Percentiles rank a stretch among this genome's conserved stretches.
Evolutionary conservation across 2,797 vertebrate genomes (phyloP).

Genomic region (Chelon labrosus): DNA sequence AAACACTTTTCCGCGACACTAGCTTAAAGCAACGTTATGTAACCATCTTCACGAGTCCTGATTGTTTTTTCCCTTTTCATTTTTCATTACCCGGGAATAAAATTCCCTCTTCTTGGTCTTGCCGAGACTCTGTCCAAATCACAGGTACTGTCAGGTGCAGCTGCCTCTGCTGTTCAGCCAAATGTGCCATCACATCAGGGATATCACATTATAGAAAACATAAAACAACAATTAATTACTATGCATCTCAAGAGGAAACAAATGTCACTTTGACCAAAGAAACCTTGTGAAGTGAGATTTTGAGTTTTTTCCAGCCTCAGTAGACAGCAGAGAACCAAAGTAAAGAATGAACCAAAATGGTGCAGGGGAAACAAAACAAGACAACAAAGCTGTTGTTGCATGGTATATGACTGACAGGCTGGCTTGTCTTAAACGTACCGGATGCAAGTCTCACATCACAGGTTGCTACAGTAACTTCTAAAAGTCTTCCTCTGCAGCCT

Average conservation of each 20-base stretch:
- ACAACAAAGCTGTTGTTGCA: no score
- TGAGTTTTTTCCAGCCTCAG: neutral
- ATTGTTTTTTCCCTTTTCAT: constrained; percentile 14
- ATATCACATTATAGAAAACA: neutral
- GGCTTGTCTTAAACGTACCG: no score
- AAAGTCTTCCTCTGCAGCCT: neutral
- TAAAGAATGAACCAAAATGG: no score
- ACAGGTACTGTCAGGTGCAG: neutral
- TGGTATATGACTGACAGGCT: no score
- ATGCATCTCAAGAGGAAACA: neutral
- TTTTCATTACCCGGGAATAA: neutral
- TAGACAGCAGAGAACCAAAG: no score
- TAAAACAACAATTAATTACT: neutral
- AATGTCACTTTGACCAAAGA: neutral
- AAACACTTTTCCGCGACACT: constrained; percentile 19
- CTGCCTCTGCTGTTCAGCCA: neutral
- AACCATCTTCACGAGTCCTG: neutral
- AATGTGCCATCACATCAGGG: neutral
- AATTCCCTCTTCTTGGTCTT: neutral
- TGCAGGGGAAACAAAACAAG: no score
- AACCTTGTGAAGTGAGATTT: neutral
- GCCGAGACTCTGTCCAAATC: neutral
- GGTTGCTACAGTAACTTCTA: constrained; percentile 8
- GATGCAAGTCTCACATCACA: constrained; percentile 10
- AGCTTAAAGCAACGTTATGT: constrained; percentile 2